Evolutionary conservation across 2,888 invertebrate genomes (phyloP).

Genomic region (Thumatha senex): DNA sequence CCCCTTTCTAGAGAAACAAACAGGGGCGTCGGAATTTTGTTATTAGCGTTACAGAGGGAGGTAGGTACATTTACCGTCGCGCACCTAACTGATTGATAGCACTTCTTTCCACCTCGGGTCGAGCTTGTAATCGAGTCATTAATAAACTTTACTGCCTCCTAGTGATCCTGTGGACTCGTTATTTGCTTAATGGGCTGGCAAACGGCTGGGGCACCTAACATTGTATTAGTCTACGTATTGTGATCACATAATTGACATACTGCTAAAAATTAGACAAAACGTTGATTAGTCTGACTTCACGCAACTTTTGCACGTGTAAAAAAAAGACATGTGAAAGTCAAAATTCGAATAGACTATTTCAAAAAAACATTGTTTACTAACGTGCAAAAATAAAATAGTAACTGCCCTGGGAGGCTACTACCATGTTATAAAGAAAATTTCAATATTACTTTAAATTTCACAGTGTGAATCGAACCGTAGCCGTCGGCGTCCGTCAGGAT

Average conservation of each 20-base stretch:
- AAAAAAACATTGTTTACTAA: too few species aligned
- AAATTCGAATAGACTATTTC: too few species aligned
- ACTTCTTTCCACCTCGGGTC: slow-evolving; percentile 83
- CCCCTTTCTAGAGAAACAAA: slow-evolving; percentile 78
- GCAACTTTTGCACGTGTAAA: too few species aligned
- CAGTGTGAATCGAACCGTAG: too few species aligned
- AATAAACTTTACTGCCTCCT: slow-evolving; percentile 82
- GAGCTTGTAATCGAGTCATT: slow-evolving; percentile 84
- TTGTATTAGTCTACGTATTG: slow-evolving; percentile 63
- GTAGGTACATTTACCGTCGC: slow-evolving; percentile 72
- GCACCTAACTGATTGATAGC: slow-evolving; percentile 83
- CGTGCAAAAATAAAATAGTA: too few species aligned
- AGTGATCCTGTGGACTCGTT: slow-evolving; percentile 81
- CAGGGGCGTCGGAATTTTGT: slow-evolving; percentile 81
- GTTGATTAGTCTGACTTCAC: too few species aligned
- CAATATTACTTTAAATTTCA: too few species aligned
- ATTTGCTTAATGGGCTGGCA: slow-evolving; percentile 81
- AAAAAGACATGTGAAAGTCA: too few species aligned
- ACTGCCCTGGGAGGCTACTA: too few species aligned
- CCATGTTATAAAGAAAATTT: too few species aligned
- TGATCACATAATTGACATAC: slow-evolving; percentile 67
- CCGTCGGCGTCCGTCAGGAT: too few species aligned
- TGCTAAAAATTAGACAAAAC: slow-evolving; percentile 42
- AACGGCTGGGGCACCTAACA: slow-evolving; percentile 68
- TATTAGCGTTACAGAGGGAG: slow-evolving; percentile 80